Conservation (phyloP, 2,888 invertebrate genomes). For the Pemphredon lugubris region DNA sequence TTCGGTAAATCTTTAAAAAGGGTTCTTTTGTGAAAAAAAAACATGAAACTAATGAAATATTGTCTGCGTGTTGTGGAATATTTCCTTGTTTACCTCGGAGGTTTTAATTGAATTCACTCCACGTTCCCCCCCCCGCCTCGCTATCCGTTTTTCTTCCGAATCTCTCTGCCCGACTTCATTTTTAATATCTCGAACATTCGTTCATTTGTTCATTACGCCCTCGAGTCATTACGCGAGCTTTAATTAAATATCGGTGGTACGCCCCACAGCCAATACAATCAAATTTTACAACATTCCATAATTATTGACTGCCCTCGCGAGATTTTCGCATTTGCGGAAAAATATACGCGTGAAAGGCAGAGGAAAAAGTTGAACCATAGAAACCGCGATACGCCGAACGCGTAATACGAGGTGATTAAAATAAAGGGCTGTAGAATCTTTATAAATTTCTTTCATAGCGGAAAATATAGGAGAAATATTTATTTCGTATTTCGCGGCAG, state of each 20-base stretch:
- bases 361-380: background rate
- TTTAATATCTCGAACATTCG: constrained; percentile 19
- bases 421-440: no score
- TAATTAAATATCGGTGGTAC: constrained; percentile 49
- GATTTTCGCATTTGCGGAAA: no score
- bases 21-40: constrained; percentile 7
- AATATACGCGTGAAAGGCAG: background rate
- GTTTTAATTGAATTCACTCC: constrained; percentile 26
- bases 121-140: background rate
- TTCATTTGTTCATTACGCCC: background rate
- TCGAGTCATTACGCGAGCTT: constrained; percentile 36
- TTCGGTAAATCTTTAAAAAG: constrained; percentile 8
- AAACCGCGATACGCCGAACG: no score
- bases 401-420: no score
- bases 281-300: background rate
- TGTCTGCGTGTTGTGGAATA: no score
- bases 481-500: no score
- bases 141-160: background rate
- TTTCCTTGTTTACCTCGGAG: no score
- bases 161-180: constrained; percentile 28
- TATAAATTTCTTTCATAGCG: no score
- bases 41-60: background rate
- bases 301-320: background rate
- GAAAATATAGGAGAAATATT: no score
- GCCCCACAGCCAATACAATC: background rate